Base-by-base conservation (phyloP, 2,797 vertebrate species). In the Gymnopithys bicolor region DNA sequence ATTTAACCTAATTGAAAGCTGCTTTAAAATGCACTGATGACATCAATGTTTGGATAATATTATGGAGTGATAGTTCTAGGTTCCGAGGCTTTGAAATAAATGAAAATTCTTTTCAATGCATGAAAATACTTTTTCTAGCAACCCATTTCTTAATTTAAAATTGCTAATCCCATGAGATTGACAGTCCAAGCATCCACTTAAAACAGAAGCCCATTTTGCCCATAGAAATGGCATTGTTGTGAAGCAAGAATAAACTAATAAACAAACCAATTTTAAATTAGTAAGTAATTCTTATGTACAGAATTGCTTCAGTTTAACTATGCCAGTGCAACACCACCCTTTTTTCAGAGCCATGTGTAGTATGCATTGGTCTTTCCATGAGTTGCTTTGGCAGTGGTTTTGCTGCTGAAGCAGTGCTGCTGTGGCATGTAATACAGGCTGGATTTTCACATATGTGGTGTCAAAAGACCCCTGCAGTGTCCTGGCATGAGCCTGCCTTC, bases 1-100 rank as follows among this genome's bases (percentile, higher is more conserved):
- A 75, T 95, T 94, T 91, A 76, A 88, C 84, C 75, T 83, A 75
- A 85, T 92, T 93, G 87, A 85, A 89, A 85, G 33, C 64, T 32
- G 58, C 88, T 92, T 89, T 83, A 78, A 92, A 92, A 92, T 86
- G 48, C 62, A 75, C 28, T 89, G 78, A 92, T 0, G 7, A 73
- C 55, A 87, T 90, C 75, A 92, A 64, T 8, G 58, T 87, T 96
- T 84, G 43, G 58, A 67, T 84, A 49, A 86, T 51, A 91, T 89
- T 80, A 91, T 63, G 68, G 69, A 21, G 9, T 78, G 76, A 83
- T 75, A 46, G 60, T 93, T 95, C 71, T 75, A 74, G 28, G 35
- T 92, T 84, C 62, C 68, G 89, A 83, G 51, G 17, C 51, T 85
- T 83, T 86, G 43, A 85, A 94, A 92, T 60, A 80, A 52, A 81